Base-by-base conservation (phyloP, 2,888 invertebrate species). In the Eumerus sabulonum region DNA sequence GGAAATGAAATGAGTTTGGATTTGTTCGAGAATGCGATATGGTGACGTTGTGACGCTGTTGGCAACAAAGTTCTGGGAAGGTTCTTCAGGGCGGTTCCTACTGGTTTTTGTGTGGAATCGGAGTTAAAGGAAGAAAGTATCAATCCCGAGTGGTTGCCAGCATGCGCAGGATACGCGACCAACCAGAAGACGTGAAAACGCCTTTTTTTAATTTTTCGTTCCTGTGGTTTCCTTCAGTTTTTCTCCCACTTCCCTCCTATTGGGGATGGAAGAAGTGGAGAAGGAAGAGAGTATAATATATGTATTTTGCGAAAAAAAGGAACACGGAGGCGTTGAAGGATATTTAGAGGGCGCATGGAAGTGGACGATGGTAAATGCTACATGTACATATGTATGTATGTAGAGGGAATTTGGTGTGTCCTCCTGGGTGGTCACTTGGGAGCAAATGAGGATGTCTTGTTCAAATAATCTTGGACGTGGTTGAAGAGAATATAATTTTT, bases 181-280 rank as follows among this genome's bases (percentile, higher is more conserved):
- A 74, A 74, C 67, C 74, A 68, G 74, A 67, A 17, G 38, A 45
- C 67, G 50, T 54, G 60, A 62, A 60, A 67, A 74, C 74, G 74
- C 74, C 74, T 68, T 67, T 51, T 54, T 36, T 48, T 56, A 40
- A 9, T 36, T 36, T 36, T 40, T 40, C 40, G 40, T 7, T 40
- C 3, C 11, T 40, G 11, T 11, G 3, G 1, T 40, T 40, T 40
- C 27, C 27, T 27, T 27, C 7, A 27, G 3, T 27, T 27, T 27
- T 27, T 27, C n/a, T n/a, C n/a, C n/a, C 7, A 27, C 7, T 27
- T 27, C 27, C 27, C 7, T 27, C 27, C 27, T 4, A 7, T 27
- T 4, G 27, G 2, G 2, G 27, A 7, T 27, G 2, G 27, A 7
- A 7, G 7, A 27, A 7, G 27, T 27, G 27, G 27, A 27, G 27